Evolutionary conservation across 2,888 invertebrate species (phyloP).

Genomic region (Petrophora chlorosata): DNA sequence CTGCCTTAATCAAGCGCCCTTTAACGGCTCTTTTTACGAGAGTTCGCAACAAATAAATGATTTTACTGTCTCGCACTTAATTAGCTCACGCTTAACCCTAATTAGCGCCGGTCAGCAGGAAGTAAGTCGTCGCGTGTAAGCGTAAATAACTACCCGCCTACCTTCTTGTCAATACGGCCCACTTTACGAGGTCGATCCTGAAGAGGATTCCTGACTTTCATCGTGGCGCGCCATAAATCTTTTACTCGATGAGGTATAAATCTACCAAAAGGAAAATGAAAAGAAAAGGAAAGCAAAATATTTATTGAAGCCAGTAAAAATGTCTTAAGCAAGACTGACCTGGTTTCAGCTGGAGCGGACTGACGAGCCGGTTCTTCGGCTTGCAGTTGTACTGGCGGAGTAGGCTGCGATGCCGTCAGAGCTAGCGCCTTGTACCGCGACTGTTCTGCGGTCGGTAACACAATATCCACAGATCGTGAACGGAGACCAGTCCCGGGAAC

Average conservation of each 20-base stretch:
- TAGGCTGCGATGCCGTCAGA: slow-evolving; percentile 82
- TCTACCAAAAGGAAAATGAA: slow-evolving; percentile 22
- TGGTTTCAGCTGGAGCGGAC: slow-evolving; percentile 51
- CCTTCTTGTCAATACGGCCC: background rate
- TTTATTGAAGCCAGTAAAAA: slow-evolving; percentile 29
- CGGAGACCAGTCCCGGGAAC: slow-evolving; percentile 90
- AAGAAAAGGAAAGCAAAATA: slow-evolving; percentile 38
- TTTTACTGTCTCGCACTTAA: slow-evolving; percentile 11
- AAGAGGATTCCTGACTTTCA: background rate
- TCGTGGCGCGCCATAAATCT: background rate
- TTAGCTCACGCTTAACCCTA: slow-evolving; percentile 11
- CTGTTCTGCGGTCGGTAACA: slow-evolving; percentile 92
- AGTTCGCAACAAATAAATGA: slow-evolving; percentile 27
- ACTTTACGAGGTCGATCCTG: background rate
- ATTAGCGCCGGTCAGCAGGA: slow-evolving; percentile 16
- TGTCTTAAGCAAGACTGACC: slow-evolving; percentile 61
- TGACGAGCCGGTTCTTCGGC: slow-evolving; percentile 48
- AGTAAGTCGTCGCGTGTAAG: background rate
- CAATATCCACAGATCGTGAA: slow-evolving; percentile 94
- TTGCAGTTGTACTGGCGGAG: slow-evolving; percentile 50
- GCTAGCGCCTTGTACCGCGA: slow-evolving; percentile 93
- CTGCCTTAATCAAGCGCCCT: slow-evolving; percentile 33
- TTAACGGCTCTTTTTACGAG: slow-evolving; percentile 38
- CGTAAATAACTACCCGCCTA: slow-evolving; percentile 4
- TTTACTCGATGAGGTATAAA: background rate